These are phyloP conservation scores for Ptilorrhoa leucosticta DNA, from an alignment of 2,113 vertebrate genomes.

Conservation along the genomic window DNA sequence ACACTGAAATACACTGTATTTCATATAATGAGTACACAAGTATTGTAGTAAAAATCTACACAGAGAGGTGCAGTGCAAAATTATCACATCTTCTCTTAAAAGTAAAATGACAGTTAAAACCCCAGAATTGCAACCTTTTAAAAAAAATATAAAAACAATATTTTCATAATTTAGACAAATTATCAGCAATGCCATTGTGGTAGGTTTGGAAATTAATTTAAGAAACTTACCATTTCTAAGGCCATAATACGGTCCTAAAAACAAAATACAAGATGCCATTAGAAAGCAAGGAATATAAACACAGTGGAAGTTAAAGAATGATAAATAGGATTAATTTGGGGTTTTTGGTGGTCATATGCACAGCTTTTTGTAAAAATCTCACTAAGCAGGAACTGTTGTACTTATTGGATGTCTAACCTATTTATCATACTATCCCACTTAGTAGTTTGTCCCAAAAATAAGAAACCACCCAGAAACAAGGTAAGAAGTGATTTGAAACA, in stretches of 20 bases:
- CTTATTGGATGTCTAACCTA: neutral
- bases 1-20: neutral
- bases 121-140: fast-evolving
- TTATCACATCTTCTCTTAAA: neutral
- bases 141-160: neutral
- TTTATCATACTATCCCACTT: neutral
- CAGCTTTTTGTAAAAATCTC: neutral
- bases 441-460: neutral
- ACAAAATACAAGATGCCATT: constrained; percentile 59
- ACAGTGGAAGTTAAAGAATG: neutral
- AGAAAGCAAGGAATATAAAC: constrained; percentile 32
- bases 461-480: neutral
- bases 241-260: constrained; percentile 74
- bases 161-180: neutral
- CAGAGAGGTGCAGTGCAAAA: neutral
- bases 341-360: neutral
- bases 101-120: neutral
- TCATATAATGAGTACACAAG: neutral
- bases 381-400: neutral
- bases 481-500: neutral
- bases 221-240: constrained; percentile 76
- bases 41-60: neutral
- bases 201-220: constrained; percentile 2
- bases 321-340: neutral
- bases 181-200: neutral